phyloP scores from a whole-genome alignment of 2,113 vertebrate genomes.

The Baryphthengus martii region DNA sequence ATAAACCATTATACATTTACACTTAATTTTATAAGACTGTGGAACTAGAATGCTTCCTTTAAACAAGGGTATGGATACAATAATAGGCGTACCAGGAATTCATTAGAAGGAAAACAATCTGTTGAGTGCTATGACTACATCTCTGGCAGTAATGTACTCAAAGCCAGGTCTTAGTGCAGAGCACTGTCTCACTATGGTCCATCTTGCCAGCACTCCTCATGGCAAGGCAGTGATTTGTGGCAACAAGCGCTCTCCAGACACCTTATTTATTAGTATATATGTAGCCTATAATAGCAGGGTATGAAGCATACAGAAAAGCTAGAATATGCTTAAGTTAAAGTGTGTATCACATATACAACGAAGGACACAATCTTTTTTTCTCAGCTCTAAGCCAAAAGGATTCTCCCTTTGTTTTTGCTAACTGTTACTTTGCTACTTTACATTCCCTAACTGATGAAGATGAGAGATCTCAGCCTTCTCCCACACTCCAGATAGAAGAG shows the following conservation, averaged over 20 bases:
- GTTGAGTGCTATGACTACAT: not conserved
- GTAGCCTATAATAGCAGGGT: not conserved
- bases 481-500: not conserved
- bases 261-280: not conserved
- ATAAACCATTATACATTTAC: not conserved
- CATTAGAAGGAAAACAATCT: not conserved
- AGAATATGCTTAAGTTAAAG: not conserved
- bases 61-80: not conserved
- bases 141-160: not conserved
- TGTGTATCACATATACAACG: not conserved
- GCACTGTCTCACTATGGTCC: not conserved
- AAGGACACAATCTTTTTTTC: not conserved
- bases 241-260: not conserved
- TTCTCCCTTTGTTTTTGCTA: not conserved
- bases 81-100: not conserved
- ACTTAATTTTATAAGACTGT: not conserved
- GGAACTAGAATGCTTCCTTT: not conserved
- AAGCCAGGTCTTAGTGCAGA: not conserved
- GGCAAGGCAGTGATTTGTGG: not conserved
- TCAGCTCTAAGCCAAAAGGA: not conserved
- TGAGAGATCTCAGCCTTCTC: not conserved
- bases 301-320: not conserved
- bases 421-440: not conserved
- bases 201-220: not conserved
- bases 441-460: not conserved